Percentiles rank a stretch among this genome's conserved stretches.
phyloP scores from a whole-genome alignment of 2,113 vertebrate genomes.

The Strix aluco region DNA sequence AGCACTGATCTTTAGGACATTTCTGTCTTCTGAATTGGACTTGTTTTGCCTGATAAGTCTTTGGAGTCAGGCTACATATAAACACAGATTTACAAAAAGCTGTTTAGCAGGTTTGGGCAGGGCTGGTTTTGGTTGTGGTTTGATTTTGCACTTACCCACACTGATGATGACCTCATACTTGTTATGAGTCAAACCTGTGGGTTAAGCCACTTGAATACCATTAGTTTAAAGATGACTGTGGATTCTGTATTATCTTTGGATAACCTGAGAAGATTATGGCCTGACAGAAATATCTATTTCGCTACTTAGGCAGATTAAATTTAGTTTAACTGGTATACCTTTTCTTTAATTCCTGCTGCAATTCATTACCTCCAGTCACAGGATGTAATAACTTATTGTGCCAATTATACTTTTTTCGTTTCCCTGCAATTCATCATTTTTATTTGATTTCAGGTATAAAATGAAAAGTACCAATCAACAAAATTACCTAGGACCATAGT shows the following conservation, averaged over 20 bases:
- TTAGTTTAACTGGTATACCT: not conserved
- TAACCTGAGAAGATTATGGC: not conserved
- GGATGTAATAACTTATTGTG: conserved; percentile 26
- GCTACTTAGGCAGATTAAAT: not conserved
- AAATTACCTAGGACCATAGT: conserved; percentile 46
- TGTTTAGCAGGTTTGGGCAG: not conserved
- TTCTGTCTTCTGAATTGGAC: not conserved
- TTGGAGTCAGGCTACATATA: not conserved
- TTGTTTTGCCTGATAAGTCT: not conserved
- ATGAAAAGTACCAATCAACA: conserved; percentile 49
- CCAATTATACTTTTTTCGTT: conserved; percentile 44
- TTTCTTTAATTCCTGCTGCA: conserved; percentile 32
- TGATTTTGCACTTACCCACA: not conserved
- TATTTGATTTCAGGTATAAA: conserved; percentile 48
- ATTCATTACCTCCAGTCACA: conserved; percentile 34
- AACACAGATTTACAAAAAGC: not conserved
- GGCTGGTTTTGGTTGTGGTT: not conserved
- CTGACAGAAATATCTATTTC: conserved; percentile 35
- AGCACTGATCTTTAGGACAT: not conserved
- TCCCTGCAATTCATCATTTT: conserved; percentile 46
- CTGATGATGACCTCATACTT: not conserved
- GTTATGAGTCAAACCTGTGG: not conserved
- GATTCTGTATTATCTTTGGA: not conserved
- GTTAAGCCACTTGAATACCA: not conserved
- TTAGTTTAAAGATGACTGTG: not conserved